Percentiles rank a stretch among this genome's conserved stretches.
Conservation (phyloP, 2,797 vertebrate species). For the Rhyacichthys aspro region DNA sequence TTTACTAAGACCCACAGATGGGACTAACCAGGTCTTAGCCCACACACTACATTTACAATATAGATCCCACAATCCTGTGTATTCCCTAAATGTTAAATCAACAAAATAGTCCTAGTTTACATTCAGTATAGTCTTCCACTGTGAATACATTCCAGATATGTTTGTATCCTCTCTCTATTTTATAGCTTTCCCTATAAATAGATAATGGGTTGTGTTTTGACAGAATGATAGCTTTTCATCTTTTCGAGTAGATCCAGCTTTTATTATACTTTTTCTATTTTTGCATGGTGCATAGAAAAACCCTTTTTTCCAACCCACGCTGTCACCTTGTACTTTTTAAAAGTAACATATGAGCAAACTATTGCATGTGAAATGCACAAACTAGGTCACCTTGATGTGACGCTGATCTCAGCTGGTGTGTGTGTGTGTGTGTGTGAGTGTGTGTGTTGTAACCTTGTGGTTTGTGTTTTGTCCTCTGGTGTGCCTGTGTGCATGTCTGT, state of each 20-base stretch:
- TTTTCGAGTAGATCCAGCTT: slow-evolving; percentile 21
- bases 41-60: no score
- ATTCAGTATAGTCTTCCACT: background rate
- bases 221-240: slow-evolving; percentile 23
- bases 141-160: slow-evolving; percentile 5
- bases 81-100: no score
- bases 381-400: slow-evolving; percentile 68
- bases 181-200: slow-evolving; percentile 12
- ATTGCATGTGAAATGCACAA: slow-evolving; percentile 19
- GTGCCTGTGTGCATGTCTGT: slow-evolving; percentile 30
- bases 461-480: slow-evolving; percentile 51
- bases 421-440: slow-evolving; percentile 19
- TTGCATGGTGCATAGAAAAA: slow-evolving; percentile 14
- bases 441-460: slow-evolving; percentile 41
- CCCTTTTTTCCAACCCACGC: slow-evolving; percentile 23
- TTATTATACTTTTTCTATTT: slow-evolving; percentile 8
- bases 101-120: background rate
- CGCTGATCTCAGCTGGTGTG: slow-evolving; percentile 50
- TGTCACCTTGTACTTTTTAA: slow-evolving; percentile 37
- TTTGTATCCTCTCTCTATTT: background rate
- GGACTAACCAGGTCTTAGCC: no score
- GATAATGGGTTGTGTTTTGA: slow-evolving; percentile 33
- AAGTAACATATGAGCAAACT: slow-evolving; percentile 18
- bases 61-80: no score
- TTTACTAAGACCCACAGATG: no score